Base-by-base conservation (phyloP, 2,113 vertebrate species). In the Numida meleagris region DNA sequence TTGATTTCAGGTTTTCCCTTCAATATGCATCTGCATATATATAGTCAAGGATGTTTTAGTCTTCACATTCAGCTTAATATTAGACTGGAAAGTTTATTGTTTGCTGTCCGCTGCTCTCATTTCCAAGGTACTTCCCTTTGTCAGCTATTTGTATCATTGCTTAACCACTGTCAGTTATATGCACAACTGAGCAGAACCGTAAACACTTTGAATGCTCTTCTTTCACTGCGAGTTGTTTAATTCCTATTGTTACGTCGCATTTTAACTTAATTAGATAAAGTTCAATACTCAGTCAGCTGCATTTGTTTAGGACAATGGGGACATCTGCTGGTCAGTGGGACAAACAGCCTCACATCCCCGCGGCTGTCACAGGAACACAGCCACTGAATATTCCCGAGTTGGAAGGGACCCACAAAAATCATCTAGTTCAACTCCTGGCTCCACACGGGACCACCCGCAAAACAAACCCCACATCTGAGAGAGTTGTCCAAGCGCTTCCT, bases 281-380 rank as follows among this genome's bases (percentile, higher is more conserved):
- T 18, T 2, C 13, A 70, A 20, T 7, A 12, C 25, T 6, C 1
- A 2, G 34, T 3, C 45, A 19, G 45, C 20, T 21, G 5, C 12
- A 2, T 36, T 66, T 94, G 46, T 25, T 80, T 27, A 83, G 63
- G 88, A 19, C 86, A n/a, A 92, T 34, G 78, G 71, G 38, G 93
- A 58, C 95, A 91, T 51, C 96, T 93, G 88, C 83, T 62, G 96
- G 85, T 14, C 82, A 36, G 2, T 0, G 14, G 4, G 70, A 31
- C 43, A 43, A 79, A 57, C 17, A 25, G 57, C 33, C 13, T 36
- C 5, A 46, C 34, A 8, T 42, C 79, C 65, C n/a, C n/a, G 6
- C 14, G 24, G 40, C 12, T 27, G 14, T 55, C 59, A 55, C 61
- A 14, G 38, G 38, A 57, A n/a, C 10, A 8, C 55, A 57, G 31